Percentiles rank a stretch among this genome's conserved stretches.
phyloP scores from a whole-genome alignment of 1,140 invertebrate species.

The Dendrolimus kikuchii region DNA sequence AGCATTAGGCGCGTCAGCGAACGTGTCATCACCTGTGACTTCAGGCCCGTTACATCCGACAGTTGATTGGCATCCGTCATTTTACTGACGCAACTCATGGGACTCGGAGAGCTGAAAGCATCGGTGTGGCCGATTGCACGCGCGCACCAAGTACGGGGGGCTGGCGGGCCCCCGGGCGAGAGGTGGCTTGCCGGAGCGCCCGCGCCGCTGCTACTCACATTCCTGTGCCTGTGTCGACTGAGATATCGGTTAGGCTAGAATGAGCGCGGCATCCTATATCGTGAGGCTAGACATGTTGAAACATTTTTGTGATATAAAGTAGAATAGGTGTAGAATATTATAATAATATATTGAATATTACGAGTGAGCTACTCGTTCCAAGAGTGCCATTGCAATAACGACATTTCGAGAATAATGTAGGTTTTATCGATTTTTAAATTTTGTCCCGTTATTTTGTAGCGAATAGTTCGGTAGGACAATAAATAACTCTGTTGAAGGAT shows the following conservation, averaged over 20 bases:
- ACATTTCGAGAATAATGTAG: constrained; percentile 31
- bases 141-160: constrained; percentile 1
- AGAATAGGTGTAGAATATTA: constrained; percentile 49
- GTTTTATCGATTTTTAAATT: constrained; percentile 26
- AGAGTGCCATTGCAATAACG: constrained; percentile 61
- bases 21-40: constrained; percentile 16
- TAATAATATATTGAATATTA: constrained; percentile 26
- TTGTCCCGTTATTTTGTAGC: constrained; percentile 43
- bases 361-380: constrained; percentile 47
- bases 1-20: constrained; percentile 55
- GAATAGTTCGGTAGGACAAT: constrained; percentile 49
- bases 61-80: constrained; percentile 65
- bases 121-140: constrained; percentile 13
- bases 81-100: constrained; percentile 46
- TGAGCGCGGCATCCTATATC: constrained; percentile 31
- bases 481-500: constrained; percentile 21
- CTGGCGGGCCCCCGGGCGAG: constrained; percentile 15
- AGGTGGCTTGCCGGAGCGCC: constrained; percentile 3
- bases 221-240: constrained; percentile 40
- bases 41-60: constrained; percentile 42
- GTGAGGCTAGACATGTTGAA: constrained; percentile 53
- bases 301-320: constrained; percentile 67
- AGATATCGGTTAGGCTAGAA: constrained; percentile 26
- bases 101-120: constrained; percentile 17
- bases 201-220: constrained; percentile 29